These are phyloP conservation scores for Macropodus opercularis DNA, from an alignment of 2,797 vertebrate species.

Conservation along the genomic window DNA sequence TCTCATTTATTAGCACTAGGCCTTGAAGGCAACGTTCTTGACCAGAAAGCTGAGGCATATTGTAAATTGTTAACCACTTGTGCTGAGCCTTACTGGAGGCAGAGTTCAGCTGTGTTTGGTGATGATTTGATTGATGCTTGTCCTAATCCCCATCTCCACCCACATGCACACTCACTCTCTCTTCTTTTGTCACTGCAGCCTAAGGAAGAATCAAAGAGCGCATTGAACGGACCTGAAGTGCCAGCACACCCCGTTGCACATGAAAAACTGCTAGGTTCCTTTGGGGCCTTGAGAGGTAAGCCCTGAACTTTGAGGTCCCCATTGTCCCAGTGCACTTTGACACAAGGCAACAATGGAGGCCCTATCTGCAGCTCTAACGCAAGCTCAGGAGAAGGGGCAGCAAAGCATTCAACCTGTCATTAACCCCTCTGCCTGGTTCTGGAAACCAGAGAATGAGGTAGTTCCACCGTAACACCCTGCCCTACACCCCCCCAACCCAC, in stretches of 20 bases:
- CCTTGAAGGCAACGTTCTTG: slow-evolving; percentile 6
- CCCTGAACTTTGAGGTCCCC: slow-evolving; percentile 68
- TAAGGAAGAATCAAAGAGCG: slow-evolving; percentile 70
- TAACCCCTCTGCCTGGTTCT: slow-evolving; percentile 69
- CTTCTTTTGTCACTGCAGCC: slow-evolving; percentile 56
- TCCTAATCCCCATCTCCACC: slow-evolving; percentile 67
- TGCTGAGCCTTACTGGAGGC: slow-evolving; percentile 28
- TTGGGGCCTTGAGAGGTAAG: slow-evolving; percentile 62
- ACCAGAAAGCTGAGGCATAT: not conserved
- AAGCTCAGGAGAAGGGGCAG: slow-evolving; percentile 63
- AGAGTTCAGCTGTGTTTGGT: slow-evolving; percentile 61
- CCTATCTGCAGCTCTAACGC: slow-evolving; percentile 65
- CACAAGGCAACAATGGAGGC: slow-evolving; percentile 72
- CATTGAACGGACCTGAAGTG: slow-evolving; percentile 70
- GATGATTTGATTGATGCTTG: slow-evolving; percentile 65
- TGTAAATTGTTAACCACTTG: slow-evolving; percentile 37
- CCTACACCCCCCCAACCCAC: slow-evolving; percentile 56
- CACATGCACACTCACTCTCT: slow-evolving; percentile 62
- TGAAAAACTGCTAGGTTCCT: slow-evolving; percentile 65
- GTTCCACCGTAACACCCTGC: slow-evolving; percentile 71
- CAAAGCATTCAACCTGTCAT: slow-evolving; percentile 73
- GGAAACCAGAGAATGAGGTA: slow-evolving; percentile 70
- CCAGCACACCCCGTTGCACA: slow-evolving; percentile 78
- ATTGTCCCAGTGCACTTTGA: slow-evolving; percentile 74
- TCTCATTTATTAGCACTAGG: not conserved